Evolutionary conservation across 2,888 invertebrate species (phyloP).

Genomic region (Palloptera scutellata): DNA sequence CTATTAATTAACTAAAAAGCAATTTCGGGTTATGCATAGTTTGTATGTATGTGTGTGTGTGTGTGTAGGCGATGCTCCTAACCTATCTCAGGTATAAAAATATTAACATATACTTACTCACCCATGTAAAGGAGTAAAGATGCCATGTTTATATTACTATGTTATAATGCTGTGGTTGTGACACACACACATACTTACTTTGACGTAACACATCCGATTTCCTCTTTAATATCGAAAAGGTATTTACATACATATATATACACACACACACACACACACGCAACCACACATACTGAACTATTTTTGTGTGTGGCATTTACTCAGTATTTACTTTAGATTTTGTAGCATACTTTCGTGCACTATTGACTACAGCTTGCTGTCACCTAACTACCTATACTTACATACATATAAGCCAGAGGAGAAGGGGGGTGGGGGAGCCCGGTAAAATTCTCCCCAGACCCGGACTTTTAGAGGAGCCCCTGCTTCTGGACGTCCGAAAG

Average conservation of each 20-base stretch:
- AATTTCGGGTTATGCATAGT: neutral
- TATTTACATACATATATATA: neutral
- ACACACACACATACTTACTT: conserved; percentile 6
- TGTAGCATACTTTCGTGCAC: too few relatives aligned
- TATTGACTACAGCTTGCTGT: too few relatives aligned
- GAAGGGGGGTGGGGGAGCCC: too few relatives aligned
- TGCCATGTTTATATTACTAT: neutral
- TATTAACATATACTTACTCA: neutral
- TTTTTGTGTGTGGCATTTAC: neutral
- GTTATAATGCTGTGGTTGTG: neutral
- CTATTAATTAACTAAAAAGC: neutral
- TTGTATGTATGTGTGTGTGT: conserved; percentile 7
- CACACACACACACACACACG: conserved; percentile 1
- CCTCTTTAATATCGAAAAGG: neutral
- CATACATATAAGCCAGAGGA: too few relatives aligned
- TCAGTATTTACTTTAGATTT: too few relatives aligned
- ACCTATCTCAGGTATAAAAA: too few relatives aligned
- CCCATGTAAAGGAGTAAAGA: neutral
- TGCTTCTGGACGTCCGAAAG: too few relatives aligned
- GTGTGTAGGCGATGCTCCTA: neutral
- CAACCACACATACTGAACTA: neutral
- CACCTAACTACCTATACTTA: too few relatives aligned
- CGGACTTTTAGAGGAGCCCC: too few relatives aligned
- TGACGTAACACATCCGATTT: conserved; percentile 10
- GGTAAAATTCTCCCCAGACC: too few relatives aligned